Percentiles rank a stretch among this genome's conserved stretches.
These are phyloP conservation scores for Grallaria varia DNA, from an alignment of 2,113 vertebrate species.

Conservation along the genomic window DNA sequence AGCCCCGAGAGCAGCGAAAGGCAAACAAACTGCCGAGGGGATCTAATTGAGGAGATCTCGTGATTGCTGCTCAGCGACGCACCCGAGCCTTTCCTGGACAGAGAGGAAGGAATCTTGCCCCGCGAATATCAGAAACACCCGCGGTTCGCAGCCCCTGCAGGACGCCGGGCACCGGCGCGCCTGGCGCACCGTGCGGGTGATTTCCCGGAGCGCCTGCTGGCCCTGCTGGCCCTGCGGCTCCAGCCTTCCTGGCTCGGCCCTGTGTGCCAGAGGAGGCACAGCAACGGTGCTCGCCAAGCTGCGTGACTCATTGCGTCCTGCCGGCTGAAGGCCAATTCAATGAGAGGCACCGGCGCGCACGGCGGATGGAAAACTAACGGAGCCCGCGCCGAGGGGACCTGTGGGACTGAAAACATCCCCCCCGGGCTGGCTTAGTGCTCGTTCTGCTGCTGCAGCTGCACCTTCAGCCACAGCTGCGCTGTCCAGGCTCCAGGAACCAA, in stretches of 20 bases:
- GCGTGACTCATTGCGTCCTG: not conserved
- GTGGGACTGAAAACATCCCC: fast-evolving
- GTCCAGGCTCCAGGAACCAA: not conserved
- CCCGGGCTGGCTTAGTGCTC: not conserved
- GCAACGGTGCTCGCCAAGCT: not conserved
- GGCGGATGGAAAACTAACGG: fast-evolving
- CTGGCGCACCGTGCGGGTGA: fast-evolving
- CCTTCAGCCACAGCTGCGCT: fast-evolving
- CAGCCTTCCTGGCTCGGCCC: fast-evolving
- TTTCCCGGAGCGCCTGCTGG: not conserved
- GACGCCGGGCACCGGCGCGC: fast-evolving
- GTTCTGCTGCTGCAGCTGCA: fast-evolving
- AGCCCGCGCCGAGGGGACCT: fast-evolving
- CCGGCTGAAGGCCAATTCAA: not conserved
- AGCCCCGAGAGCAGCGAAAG: fast-evolving
- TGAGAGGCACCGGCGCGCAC: fast-evolving
- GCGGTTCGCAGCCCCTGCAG: fast-evolving
- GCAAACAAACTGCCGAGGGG: fast-evolving
- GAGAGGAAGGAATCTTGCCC: too few relatives aligned
- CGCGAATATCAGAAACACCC: not conserved
- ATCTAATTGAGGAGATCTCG: fast-evolving
- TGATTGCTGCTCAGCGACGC: not conserved
- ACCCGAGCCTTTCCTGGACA: too few relatives aligned
- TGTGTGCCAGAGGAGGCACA: not conserved
- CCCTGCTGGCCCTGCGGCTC: fast-evolving